Base-by-base conservation (phyloP, 2,797 vertebrate genomes). In the Dermochelys coriacea region DNA sequence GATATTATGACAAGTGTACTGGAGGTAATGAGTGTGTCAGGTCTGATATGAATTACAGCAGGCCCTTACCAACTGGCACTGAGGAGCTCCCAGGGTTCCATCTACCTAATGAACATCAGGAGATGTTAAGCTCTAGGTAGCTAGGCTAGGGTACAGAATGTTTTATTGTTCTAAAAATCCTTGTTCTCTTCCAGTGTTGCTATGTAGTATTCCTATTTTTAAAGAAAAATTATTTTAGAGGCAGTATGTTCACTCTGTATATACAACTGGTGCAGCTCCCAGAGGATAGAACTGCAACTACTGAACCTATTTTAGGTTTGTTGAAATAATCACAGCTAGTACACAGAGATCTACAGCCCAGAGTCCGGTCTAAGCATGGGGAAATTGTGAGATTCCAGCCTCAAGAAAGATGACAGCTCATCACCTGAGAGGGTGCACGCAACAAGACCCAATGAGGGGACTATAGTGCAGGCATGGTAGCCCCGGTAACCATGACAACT, bases 401-500 rank as follows among this genome's bases (percentile, higher is more conserved):
- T n/a, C 34, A 64, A 64, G 61, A 64, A 64, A 64, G 16, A 64
- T 64, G 61, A 64, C 18, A n/a, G 16, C 61, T 91, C 82, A 47
- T 83, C 75, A 94, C 90, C 82, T 86, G 55, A 83, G 55, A 29
- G 81, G 79, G 75, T 83, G 64, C 11, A 45, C 3, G 21, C 37
- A 41, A 27, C 11, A 45, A 74, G 71, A 74, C 41, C 25, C 49
- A 74, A 71, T 47, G 61, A 93, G 83, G 95, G 12, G 3, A 54
- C 81, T 90, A 34, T 23, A 86, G 77, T n/a, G 31, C 34, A 93
- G 64, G 41, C 41, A 41, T 41, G 41, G 57, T 90, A 93, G 59
- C 49, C 49, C 6, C 78, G 57, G 94, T 91, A 87, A 41, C 87
- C 86, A 75, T 91, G 71, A 57, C 77, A 94, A 94, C 91, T 29